Conservation (phyloP, 2,888 invertebrate genomes). For the Thereva unica region DNA sequence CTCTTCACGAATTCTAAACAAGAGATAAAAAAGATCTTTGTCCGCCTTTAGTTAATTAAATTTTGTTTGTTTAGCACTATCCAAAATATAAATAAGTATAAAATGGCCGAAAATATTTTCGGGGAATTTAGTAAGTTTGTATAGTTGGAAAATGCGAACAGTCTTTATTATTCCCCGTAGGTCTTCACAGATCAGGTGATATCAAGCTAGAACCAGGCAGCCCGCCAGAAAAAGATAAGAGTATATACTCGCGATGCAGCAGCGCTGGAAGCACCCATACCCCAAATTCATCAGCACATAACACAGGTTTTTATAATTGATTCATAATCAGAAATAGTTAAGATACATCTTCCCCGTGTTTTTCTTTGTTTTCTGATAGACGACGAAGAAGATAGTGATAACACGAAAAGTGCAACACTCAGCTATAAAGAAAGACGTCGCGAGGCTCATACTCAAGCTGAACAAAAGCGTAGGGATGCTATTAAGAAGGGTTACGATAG, state of each 20-base stretch:
- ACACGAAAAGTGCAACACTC: conserved; percentile 65
- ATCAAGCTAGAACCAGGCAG: conserved; percentile 65
- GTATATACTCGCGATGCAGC: conserved; percentile 72
- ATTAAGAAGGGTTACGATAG: conserved; percentile 97
- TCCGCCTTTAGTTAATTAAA: too few relatives aligned
- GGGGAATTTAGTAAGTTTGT: conserved; percentile 37
- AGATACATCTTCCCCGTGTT: not conserved
- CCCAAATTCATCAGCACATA: conserved; percentile 78
- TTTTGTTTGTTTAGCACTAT: too few relatives aligned
- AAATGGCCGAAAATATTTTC: conserved; percentile 39
- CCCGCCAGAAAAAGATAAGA: conserved; percentile 61
- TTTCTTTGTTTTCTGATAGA: conserved; percentile 57
- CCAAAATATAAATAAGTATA: not conserved
- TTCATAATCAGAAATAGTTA: not conserved
- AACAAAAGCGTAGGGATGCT: conserved; percentile 94
- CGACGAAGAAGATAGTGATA: conserved; percentile 68
- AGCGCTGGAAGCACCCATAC: conserved; percentile 79
- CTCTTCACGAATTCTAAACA: too few relatives aligned
- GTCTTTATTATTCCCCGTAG: not conserved
- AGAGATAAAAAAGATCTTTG: too few relatives aligned
- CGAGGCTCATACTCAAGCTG: conserved; percentile 95
- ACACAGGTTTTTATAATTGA: conserved; percentile 65
- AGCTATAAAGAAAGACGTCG: conserved; percentile 92
- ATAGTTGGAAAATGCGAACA: too few relatives aligned
- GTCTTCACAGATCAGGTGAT: conserved; percentile 16